Evolutionary conservation across 2,113 vertebrate species (phyloP), one percentile per base, ranked within the genome.

Genomic region (Amphiprion percula): DNA sequence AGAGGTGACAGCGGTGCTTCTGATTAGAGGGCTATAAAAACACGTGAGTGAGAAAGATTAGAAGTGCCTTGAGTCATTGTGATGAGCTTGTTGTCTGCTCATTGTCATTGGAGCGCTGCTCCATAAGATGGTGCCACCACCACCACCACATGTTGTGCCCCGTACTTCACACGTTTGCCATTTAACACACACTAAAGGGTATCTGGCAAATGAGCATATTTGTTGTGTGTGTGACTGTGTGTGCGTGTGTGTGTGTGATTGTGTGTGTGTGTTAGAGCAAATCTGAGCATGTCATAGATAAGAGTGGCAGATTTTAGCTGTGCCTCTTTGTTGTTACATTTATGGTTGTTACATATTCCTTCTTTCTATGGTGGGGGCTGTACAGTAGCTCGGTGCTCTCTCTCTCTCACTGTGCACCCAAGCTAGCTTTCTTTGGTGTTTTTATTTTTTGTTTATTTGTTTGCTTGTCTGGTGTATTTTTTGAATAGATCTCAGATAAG

Each of bases 61-160:
- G 84, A 93, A 92, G 91, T 92, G 91, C 92, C 90, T 92, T 93
- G 59, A 55, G 88, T 88, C 66, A 14, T 74, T 72, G 56, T 71
- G 70, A 80, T 78, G 83, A 80, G 79, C 71, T 73, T 24, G 37
- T 84, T 54, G 56, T 74, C 77, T 85, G 63, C 37, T 74, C 54
- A 4, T 69, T 44, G 63, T 80, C 71, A 39, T 26, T 77, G 74
- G 74, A 74, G 82, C 44, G 24, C 54, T 4, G 68, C 77, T 88
- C 84, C 68, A 52, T 54, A 15, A 80, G 82, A 85, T 49, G 78
- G 77, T 77, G 82, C 74, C 71, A 68, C 74, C 73, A 47, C 74
- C 73, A 47, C 68, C 71, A 56, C 80, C 69, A 60, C 74, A 67
- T 73, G 66, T 74, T 67, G 75, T 82, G 77, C 74, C 74, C 74